Percentiles rank a stretch among this genome's conserved stretches.
Conservation (phyloP, 2,797 vertebrate genomes). For the Rhabdophis nuchalis region DNA sequence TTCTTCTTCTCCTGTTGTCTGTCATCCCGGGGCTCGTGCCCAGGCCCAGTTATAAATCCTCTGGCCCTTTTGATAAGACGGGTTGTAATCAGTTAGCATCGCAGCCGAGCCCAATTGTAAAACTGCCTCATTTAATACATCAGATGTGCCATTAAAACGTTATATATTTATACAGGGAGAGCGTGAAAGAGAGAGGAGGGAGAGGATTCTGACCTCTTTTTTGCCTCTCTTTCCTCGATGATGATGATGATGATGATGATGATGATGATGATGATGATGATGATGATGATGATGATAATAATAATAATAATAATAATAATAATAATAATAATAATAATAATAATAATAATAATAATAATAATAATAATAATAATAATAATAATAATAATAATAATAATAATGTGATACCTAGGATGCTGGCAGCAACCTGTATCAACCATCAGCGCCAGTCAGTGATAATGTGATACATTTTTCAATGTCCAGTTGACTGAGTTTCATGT, state of each 20-base stretch:
- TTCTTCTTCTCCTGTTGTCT: constrained; percentile 38
- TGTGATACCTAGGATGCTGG: too few relatives aligned
- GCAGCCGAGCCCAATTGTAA: constrained; percentile 71
- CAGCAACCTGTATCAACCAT: too few relatives aligned
- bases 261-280: background rate
- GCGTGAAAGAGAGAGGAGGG: background rate
- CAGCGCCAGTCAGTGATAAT: too few relatives aligned
- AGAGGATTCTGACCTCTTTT: background rate
- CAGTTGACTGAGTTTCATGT: too few relatives aligned
- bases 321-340: background rate
- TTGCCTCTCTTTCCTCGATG: background rate
- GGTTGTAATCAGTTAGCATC: constrained; percentile 73
- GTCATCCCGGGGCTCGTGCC: constrained; percentile 67
- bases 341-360: background rate
- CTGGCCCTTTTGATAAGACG: constrained; percentile 74
- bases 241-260: background rate
- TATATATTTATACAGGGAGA: constrained; percentile 3
- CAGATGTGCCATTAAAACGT: constrained; percentile 71
- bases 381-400: too few relatives aligned
- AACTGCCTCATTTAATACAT: constrained; percentile 71
- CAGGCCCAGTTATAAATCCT: constrained; percentile 72
- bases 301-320: background rate
- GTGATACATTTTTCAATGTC: too few relatives aligned
- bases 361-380: too few relatives aligned
- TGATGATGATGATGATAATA: background rate